A percentile compares a stretch with the other conserved stretches of the same genome.
Evolutionary conservation across 2,888 invertebrate species (phyloP).

Genomic region (Chrysolina oricalcia): DNA sequence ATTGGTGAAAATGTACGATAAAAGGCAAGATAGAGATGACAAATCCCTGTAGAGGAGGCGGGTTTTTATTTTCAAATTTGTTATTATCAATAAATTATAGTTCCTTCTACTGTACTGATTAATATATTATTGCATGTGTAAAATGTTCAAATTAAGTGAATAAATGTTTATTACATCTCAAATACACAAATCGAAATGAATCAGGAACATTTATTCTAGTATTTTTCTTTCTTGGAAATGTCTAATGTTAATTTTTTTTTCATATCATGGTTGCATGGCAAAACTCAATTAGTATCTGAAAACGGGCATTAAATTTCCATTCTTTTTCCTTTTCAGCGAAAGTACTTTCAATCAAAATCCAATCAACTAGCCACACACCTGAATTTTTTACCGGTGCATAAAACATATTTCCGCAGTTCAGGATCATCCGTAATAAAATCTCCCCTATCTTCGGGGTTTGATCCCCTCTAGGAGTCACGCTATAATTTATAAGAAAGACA

Average conservation of each 20-base stretch:
- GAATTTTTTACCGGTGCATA: constrained; percentile 25
- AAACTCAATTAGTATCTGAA: neutral
- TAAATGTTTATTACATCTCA: no score
- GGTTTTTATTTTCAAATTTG: no score
- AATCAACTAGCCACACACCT: constrained; percentile 28
- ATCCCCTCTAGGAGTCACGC: constrained; percentile 52
- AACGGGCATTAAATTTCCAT: neutral
- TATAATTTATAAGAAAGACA: constrained; percentile 53
- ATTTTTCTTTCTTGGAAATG: neutral
- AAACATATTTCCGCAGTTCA: constrained; percentile 35
- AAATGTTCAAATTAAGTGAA: no score
- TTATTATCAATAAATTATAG: no score
- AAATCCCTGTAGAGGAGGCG: no score
- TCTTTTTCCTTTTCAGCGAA: neutral
- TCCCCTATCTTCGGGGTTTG: constrained; percentile 43
- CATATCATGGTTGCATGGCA: neutral
- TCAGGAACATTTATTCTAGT: no score
- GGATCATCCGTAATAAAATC: constrained; percentile 49
- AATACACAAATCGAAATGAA: no score
- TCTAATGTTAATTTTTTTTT: neutral
- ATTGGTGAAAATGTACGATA: no score
- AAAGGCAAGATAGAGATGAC: no score
- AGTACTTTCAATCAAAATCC: constrained; percentile 16
- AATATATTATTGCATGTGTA: no score
- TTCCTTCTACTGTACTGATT: no score